Evolutionary conservation across 2,113 vertebrate species (phyloP), one percentile per base, ranked within the genome.

Genomic region (Seriola aureovittata): DNA sequence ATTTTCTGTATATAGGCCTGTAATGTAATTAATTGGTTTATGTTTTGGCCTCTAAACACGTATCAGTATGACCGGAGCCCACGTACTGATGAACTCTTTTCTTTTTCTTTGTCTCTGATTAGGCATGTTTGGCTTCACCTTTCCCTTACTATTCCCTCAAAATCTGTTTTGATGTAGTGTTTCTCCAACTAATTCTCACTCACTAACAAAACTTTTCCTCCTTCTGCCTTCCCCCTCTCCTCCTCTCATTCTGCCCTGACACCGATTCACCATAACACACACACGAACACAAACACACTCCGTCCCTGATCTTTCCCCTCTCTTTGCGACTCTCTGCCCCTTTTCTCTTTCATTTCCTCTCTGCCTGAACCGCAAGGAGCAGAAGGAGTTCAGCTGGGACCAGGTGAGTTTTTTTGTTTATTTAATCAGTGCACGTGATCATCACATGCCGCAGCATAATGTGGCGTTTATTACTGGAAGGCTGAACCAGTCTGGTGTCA

Each of bases 301-400:
- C 38, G 29, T 71, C 58, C 81, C 82, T 80, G 67, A 89, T 81
- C 85, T 92, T 78, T 85, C 89, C 93, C 93, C 80, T 89, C 92
- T 93, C 86, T 93, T 86, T 91, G 93, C 79, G 66, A 80, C 88
- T 88, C 63, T 87, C 83, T 86, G 59, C 82, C 64, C 84, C 66
- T 62, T 83, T 75, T 63, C 88, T 89, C 79, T 90, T 76, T 72
- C 71, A 40, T 67, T 69, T 52, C 75, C 34, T 59, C 69, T 82
- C 78, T 89, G 87, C 77, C 80, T 65, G 66, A 82, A 86, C 79
- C 62, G 50, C 57, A 91, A 97, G 96, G 97, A 97, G 94, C 95
- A 96, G 94, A 97, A 97, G 91, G 97, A 97, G 93, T 97, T 97
- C 95, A 98, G 97, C 95, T 97, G 97, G 97, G 97, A 97, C 90